Conservation (phyloP, 2,888 invertebrate species). For the Chrysina gloriosa region DNA sequence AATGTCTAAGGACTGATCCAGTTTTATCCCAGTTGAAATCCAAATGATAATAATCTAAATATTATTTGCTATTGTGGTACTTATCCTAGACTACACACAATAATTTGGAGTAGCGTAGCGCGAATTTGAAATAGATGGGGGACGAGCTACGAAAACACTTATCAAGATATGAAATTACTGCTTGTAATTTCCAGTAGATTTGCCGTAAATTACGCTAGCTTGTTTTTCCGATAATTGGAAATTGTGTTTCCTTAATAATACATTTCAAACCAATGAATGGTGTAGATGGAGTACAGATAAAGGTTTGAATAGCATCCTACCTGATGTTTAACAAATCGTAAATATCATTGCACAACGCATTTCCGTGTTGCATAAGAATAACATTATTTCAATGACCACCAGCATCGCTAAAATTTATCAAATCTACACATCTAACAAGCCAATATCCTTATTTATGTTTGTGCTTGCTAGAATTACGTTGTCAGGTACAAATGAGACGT, state of each 20-base stretch:
- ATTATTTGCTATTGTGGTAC: background rate
- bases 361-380: background rate
- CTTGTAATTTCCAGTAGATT: slow-evolving; percentile 11
- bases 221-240: slow-evolving; percentile 2
- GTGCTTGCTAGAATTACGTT: background rate
- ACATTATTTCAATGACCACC: slow-evolving; percentile 4
- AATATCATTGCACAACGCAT: background rate
- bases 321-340: slow-evolving; percentile 9
- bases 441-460: background rate
- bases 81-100: background rate
- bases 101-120: background rate
- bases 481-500: no score
- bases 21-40: slow-evolving; percentile 13
- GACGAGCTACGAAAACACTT: background rate
- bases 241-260: slow-evolving; percentile 23
- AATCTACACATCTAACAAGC: background rate
- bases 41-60: slow-evolving; percentile 4
- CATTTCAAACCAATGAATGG: background rate
- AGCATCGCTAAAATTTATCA: background rate
- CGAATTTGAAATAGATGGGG: slow-evolving; percentile 9
- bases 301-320: background rate
- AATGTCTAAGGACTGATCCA: background rate
- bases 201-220: slow-evolving; percentile 22
- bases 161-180: background rate
- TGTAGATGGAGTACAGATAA: slow-evolving; percentile 13